Evolutionary conservation across 1,140 invertebrate species (phyloP).

Genomic region (Drosophila neocordata): DNA sequence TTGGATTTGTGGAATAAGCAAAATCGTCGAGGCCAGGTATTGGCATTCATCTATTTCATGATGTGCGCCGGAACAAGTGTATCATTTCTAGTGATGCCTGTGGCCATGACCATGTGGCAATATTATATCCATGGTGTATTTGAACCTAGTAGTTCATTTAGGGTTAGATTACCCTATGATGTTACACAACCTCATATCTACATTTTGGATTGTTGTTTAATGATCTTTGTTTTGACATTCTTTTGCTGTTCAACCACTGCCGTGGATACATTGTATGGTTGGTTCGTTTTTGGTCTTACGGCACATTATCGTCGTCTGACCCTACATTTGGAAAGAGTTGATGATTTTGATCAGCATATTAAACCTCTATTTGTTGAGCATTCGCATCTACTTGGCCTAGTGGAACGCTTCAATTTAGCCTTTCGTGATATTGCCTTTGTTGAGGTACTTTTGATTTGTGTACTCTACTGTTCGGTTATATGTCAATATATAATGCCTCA

Average conservation of each 20-base stretch:
- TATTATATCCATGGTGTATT: conserved; percentile 34
- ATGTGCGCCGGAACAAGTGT: conserved; percentile 61
- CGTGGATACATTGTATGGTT: conserved; percentile 56
- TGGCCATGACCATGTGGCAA: conserved; percentile 38
- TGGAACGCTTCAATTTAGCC: conserved; percentile 36
- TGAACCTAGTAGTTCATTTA: conserved; percentile 49
- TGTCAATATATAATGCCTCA: conserved; percentile 64
- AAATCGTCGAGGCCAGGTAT: conserved; percentile 38
- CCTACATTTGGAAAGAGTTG: conserved; percentile 12
- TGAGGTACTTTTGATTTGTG: conserved; percentile 54
- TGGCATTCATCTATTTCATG: conserved; percentile 46
- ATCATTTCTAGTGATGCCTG: conserved; percentile 50
- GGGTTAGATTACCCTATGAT: conserved; percentile 58
- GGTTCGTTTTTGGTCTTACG: conserved; percentile 55
- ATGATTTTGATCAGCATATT: conserved; percentile 26
- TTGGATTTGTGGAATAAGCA: conserved; percentile 2
- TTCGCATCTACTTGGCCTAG: conserved; percentile 30
- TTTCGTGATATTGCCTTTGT: conserved; percentile 56
- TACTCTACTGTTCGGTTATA: conserved; percentile 58
- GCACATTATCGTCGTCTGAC: conserved; percentile 50
- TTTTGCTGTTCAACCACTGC: conserved; percentile 64
- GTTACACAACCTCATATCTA: conserved; percentile 46
- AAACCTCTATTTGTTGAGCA: conserved; percentile 36
- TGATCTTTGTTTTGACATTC: conserved; percentile 54
- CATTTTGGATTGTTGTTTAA: conserved; percentile 46